Conservation (phyloP, 2,797 vertebrate species). For the Coccyzus lansbergi region DNA sequence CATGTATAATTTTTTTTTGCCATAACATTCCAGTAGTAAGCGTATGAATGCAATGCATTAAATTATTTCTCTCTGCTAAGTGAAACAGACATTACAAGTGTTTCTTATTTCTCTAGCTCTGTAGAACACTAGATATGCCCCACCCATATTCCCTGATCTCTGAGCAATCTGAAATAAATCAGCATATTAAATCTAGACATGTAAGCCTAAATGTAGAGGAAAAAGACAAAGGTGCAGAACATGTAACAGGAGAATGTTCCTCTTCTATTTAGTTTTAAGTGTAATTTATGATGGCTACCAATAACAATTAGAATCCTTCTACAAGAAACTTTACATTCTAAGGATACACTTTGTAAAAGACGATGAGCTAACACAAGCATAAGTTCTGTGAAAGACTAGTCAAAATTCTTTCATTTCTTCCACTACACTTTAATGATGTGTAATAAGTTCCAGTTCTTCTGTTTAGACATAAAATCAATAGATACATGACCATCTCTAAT, state of each 20-base stretch:
- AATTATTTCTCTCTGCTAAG: neutral
- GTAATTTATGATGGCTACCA: conserved; percentile 39
- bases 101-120: neutral
- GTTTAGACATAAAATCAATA: conserved; percentile 63
- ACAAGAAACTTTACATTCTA: neutral
- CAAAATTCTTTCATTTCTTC: conserved; percentile 25
- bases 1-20: neutral
- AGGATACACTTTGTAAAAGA: neutral
- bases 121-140: neutral
- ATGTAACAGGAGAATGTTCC: neutral
- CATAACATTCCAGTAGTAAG: neutral
- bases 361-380: neutral
- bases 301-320: neutral
- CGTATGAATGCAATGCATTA: neutral
- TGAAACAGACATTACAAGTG: neutral
- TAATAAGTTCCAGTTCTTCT: conserved; percentile 30
- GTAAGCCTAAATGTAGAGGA: neutral
- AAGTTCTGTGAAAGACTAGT: neutral
- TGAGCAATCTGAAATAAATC: neutral
- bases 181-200: neutral
- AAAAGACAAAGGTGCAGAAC: neutral
- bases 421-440: conserved; percentile 24
- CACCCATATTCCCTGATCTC: neutral
- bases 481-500: conserved; percentile 44
- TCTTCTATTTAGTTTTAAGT: neutral